Base-by-base conservation (phyloP, 2,888 invertebrate species). In the Celastrina argiolus region DNA sequence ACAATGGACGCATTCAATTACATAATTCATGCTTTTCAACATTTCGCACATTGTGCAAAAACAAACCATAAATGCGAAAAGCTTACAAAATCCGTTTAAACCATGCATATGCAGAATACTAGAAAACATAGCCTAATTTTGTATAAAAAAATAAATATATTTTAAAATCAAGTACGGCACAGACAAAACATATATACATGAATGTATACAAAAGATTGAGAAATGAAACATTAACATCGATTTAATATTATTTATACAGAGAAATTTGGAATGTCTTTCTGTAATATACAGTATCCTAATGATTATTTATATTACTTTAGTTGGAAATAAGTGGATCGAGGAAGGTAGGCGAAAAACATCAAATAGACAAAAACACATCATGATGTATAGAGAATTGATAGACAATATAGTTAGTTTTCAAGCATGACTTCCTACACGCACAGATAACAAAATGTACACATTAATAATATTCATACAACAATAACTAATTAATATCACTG, bases 1-100 rank as follows among this genome's bases (percentile, higher is more conserved):
- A 70, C 68, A 66, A 63, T 42, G 34, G 34, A 36, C 14, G 63
- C 41, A 36, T 56, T 36, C 36, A 39, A 36, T 16, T 56, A 28
- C 56, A 51, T 39, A 65, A 39, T 28, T 56, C 56, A 39, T 64
- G 31, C 34, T 64, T 45, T 31, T 51, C 51, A 56, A 64, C 8
- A 41, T 41, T 28, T 56, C n/a, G 14, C 31, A 51, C 22, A 22
- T 51, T 26, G 51, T 51, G 51, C 22, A 51, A 51, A 51, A 26
- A 8, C 51, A 51, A 45, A 45, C 45, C 16, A 18, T 18, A 16
- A 26, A 10, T 61, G 39, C 36, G 61, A 36, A 61, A 61, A 39
- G 61, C 61, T 36, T 39, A 51, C 51, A 51, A 51, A 51, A 22
- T 22, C 22, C 31, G 31, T 61, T 18, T 14, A 61, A 34, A 58